A percentile compares a stretch with the other conserved stretches of the same genome.
phyloP scores from a whole-genome alignment of 2,113 vertebrate species.

The Cyrtonyx montezumae region DNA sequence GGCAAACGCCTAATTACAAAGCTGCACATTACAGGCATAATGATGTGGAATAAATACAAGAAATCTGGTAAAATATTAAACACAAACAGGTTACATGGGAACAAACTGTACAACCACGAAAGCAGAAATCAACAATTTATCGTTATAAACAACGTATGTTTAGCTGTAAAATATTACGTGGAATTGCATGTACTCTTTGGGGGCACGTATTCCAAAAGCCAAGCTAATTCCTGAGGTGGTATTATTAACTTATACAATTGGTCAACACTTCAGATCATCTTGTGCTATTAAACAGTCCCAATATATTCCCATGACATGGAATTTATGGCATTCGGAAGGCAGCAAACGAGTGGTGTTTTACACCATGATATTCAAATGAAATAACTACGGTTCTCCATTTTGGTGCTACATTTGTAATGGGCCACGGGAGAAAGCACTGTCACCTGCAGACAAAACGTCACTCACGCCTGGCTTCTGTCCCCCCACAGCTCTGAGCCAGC shows the following conservation, averaged over 20 bases:
- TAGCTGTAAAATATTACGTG: conserved; percentile 64
- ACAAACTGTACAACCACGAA: conserved; percentile 80
- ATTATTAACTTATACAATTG: conserved; percentile 63
- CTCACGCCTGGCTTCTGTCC: conserved; percentile 12
- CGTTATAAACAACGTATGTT: conserved; percentile 67
- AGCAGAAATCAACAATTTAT: conserved; percentile 59
- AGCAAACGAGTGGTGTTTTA: conserved; percentile 57
- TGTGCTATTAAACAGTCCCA: conserved; percentile 76
- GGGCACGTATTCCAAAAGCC: conserved; percentile 61
- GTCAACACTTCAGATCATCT: conserved; percentile 64
- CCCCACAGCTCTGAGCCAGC: conserved; percentile 51
- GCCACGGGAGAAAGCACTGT: conserved; percentile 43
- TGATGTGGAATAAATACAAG: conserved; percentile 92
- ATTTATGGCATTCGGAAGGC: conserved; percentile 53
- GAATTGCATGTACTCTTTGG: conserved; percentile 58
- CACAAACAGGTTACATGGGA: conserved; percentile 78
- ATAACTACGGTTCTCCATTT: background rate
- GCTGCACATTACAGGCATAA: conserved; percentile 88
- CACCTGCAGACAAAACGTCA: conserved; percentile 39
- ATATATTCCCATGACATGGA: conserved; percentile 30
- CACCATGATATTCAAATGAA: conserved; percentile 19
- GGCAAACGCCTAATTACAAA: conserved; percentile 91
- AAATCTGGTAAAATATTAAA: conserved; percentile 82
- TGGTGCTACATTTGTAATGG: conserved; percentile 62
- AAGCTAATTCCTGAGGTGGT: conserved; percentile 81